A percentile compares a stretch with the other conserved stretches of the same genome.
Evolutionary conservation across 2,113 vertebrate genomes (phyloP).

Genomic region (Percopsis transmontana): DNA sequence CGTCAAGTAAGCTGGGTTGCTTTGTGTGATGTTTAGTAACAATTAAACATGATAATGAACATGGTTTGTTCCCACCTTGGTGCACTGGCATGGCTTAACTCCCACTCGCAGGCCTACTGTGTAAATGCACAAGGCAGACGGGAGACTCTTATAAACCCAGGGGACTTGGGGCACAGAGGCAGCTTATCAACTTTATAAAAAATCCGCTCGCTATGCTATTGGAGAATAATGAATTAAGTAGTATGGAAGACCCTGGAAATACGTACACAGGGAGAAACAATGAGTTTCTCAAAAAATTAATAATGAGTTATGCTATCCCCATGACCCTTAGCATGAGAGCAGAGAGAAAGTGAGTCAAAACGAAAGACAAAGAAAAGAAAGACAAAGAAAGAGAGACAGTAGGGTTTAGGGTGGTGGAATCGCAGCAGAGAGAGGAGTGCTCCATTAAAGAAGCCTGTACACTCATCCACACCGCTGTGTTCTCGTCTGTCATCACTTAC

Average conservation of each 20-base stretch:
- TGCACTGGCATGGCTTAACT: not conserved
- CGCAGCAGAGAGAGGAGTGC: constrained; percentile 11
- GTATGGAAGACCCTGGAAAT: constrained; percentile 42
- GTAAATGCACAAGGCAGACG: not conserved
- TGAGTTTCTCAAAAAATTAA: constrained; percentile 59
- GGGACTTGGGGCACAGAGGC: constrained; percentile 2
- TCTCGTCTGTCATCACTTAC: constrained; percentile 1
- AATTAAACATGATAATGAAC: not conserved
- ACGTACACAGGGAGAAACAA: constrained; percentile 33
- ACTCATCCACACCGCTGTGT: too few species aligned
- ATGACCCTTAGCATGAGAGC: constrained; percentile 19
- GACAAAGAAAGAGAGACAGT: constrained; percentile 21
- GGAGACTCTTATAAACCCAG: not conserved
- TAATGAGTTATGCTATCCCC: constrained; percentile 49
- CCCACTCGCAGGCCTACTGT: constrained; percentile 4
- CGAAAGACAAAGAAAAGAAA: constrained; percentile 7
- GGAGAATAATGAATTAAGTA: constrained; percentile 36
- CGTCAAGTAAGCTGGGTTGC: constrained; percentile 6
- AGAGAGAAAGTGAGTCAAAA: constrained; percentile 1
- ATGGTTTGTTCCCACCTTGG: constrained; percentile 28
- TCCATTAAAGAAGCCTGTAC: not conserved
- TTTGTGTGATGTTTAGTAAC: not conserved
- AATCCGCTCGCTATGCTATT: constrained; percentile 16
- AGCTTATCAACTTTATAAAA: constrained; percentile 29
- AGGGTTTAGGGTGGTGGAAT: constrained; percentile 28